Conservation (phyloP, 2,113 vertebrate species). For the Acanthochromis polyacanthus region DNA sequence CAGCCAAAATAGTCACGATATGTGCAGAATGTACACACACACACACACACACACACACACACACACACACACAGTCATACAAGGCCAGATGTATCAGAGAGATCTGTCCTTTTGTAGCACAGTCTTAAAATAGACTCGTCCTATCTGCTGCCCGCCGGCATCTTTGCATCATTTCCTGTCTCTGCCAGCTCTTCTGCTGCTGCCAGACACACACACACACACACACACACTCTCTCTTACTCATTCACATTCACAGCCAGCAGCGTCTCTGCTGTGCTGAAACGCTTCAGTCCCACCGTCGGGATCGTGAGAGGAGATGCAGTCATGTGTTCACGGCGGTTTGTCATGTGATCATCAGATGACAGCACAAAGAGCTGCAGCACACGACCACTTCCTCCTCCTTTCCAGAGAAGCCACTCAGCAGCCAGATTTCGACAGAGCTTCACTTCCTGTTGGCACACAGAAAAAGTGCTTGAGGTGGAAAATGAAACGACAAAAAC, state of each 20-base stretch:
- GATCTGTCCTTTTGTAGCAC: conserved; percentile 49
- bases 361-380: neutral
- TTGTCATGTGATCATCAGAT: conserved; percentile 35
- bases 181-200: conserved; percentile 37
- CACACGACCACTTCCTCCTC: conserved; percentile 20
- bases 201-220: conserved; percentile 1
- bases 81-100: conserved; percentile 58
- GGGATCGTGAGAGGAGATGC: neutral
- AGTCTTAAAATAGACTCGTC: conserved; percentile 74
- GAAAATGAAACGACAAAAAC: too few species aligned
- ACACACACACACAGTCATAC: conserved; percentile 20
- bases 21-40: too few species aligned
- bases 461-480: neutral
- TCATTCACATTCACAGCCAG: conserved; percentile 29
- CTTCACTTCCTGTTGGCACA: conserved; percentile 14
- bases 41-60: conserved; percentile 6
- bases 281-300: conserved; percentile 29
- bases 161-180: conserved; percentile 74
- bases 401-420: conserved; percentile 11
- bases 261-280: conserved; percentile 13
- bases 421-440: conserved; percentile 5
- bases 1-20: too few species aligned
- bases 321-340: conserved; percentile 37
- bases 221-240: conserved; percentile 5
- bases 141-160: conserved; percentile 52